These are phyloP conservation scores for Chamaetylas fuelleborni DNA, from an alignment of 2,113 vertebrate species.

Conservation along the genomic window DNA sequence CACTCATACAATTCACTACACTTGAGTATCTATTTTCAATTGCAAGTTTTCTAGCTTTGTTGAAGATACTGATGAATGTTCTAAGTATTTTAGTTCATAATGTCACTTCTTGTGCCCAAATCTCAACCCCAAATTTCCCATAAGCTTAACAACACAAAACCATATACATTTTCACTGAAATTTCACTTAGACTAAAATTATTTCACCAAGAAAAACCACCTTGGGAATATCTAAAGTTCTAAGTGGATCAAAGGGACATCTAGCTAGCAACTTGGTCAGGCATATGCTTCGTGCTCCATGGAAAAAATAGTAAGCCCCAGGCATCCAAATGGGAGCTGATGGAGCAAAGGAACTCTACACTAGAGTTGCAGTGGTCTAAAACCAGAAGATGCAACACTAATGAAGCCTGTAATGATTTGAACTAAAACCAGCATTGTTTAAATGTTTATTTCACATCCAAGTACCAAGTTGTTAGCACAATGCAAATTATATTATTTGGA, in stretches of 20 bases:
- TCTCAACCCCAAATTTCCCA: background rate
- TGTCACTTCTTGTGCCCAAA: background rate
- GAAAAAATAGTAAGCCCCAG: background rate
- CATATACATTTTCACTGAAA: background rate
- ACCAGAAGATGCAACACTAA: background rate
- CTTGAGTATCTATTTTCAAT: background rate
- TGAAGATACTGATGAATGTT: background rate
- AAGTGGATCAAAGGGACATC: background rate
- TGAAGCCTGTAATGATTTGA: background rate
- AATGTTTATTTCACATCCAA: background rate
- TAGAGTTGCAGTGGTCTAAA: background rate
- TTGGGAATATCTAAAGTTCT: background rate
- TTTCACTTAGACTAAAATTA: background rate
- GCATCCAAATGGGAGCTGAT: background rate
- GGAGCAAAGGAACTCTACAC: background rate
- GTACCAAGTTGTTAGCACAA: background rate
- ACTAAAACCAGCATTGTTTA: background rate
- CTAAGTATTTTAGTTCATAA: background rate
- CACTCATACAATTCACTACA: background rate
- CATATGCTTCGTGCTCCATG: background rate
- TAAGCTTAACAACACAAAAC: background rate
- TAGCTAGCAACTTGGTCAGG: background rate
- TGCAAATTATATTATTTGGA: background rate
- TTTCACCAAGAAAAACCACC: background rate
- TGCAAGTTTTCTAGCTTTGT: background rate